A percentile compares a stretch with the other conserved stretches of the same genome.
Conservation (phyloP, 1,140 invertebrate species). For the Lanistes nyassanus region DNA sequence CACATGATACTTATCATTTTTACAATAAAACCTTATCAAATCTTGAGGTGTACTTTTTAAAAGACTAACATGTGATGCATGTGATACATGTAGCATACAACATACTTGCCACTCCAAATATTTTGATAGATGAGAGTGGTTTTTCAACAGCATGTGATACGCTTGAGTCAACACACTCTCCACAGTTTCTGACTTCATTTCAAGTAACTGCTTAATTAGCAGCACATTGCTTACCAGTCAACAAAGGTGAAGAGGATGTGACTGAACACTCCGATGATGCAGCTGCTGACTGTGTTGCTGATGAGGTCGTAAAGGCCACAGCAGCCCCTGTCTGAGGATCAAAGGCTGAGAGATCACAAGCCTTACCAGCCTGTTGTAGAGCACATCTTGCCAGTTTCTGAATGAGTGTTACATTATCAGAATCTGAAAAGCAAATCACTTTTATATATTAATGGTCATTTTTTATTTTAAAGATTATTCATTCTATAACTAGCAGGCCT, state of each 20-base stretch:
- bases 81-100: too few relatives aligned
- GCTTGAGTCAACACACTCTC: too few relatives aligned
- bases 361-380: slow-evolving; percentile 46
- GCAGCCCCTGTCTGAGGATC: slow-evolving; percentile 59
- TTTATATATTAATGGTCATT: not conserved
- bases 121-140: too few relatives aligned
- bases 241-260: not conserved
- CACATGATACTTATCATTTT: too few relatives aligned
- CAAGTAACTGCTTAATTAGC: too few relatives aligned
- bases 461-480: too few relatives aligned
- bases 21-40: too few relatives aligned
- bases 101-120: not conserved
- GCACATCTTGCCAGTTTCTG: slow-evolving; percentile 55
- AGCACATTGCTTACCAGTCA: not conserved
- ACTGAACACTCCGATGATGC: not conserved
- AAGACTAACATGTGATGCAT: too few relatives aligned
- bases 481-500: too few relatives aligned
- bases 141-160: too few relatives aligned
- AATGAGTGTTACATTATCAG: slow-evolving; percentile 44
- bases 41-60: too few relatives aligned
- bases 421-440: not conserved
- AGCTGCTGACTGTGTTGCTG: not conserved
- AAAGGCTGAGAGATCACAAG: slow-evolving; percentile 43
- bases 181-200: too few relatives aligned
- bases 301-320: slow-evolving; percentile 4